These are phyloP conservation scores for Drosophila malerkotliana DNA, from an alignment of 1,140 invertebrate genomes.

Conservation along the genomic window DNA sequence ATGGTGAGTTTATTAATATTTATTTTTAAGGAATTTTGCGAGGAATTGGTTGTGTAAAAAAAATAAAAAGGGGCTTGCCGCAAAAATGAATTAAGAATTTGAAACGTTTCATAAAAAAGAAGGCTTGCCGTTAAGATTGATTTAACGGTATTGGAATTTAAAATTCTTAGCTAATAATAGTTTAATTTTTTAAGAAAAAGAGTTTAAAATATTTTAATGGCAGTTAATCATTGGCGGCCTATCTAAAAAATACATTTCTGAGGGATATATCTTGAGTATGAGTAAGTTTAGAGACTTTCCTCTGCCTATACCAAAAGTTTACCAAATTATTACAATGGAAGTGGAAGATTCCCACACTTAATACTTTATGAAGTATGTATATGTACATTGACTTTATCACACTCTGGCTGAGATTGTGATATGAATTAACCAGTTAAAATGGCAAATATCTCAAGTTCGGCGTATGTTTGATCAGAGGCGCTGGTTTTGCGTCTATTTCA, in stretches of 20 bases:
- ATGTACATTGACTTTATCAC: no score
- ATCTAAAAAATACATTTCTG: no score
- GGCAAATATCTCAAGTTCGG: constrained; percentile 25
- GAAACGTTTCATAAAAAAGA: background rate
- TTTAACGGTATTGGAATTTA: background rate
- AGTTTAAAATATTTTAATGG: background rate
- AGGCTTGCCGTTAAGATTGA: constrained; percentile 5
- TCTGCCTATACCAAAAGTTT: no score
- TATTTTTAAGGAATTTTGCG: background rate
- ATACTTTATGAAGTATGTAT: no score
- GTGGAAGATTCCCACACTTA: constrained; percentile 1
- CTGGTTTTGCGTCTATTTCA: constrained; percentile 43
- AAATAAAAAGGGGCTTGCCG: background rate
- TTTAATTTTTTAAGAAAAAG: background rate
- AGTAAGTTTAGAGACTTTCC: no score
- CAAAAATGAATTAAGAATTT: background rate
- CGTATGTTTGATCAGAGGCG: constrained; percentile 15
- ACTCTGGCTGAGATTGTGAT: background rate
- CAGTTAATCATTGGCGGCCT: background rate
- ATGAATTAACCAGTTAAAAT: constrained; percentile 7
- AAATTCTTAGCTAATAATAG: background rate
- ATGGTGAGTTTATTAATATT: constrained; percentile 53
- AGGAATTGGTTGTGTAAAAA: background rate
- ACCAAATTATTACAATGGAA: background rate
- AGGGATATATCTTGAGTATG: no score